A percentile compares a stretch with the other conserved stretches of the same genome.
phyloP scores from a whole-genome alignment of 1,140 invertebrate genomes.

The Brevipalpus yothersi region DNA sequence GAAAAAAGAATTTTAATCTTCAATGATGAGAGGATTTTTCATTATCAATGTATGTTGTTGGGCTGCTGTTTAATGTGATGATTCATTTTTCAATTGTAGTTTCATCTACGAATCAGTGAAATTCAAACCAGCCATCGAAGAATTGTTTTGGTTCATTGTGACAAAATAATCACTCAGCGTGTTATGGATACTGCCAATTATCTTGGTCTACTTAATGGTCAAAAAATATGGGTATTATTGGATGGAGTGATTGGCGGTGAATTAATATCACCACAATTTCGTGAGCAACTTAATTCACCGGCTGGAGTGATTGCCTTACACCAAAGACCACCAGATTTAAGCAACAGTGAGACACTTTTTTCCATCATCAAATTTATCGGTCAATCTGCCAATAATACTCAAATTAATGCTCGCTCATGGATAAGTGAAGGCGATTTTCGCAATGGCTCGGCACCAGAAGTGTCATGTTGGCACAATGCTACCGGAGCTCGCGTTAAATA shows the following conservation, averaged over 20 bases:
- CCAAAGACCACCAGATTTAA: constrained; percentile 1
- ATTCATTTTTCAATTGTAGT: not conserved
- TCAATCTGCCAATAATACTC: constrained; percentile 5
- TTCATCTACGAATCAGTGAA: constrained; percentile 8
- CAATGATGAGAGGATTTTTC: not conserved
- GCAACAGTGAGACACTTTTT: constrained; percentile 1
- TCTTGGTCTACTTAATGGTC: constrained; percentile 7
- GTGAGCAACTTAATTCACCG: constrained; percentile 2
- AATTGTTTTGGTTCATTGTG: constrained; percentile 7
- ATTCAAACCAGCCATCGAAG: constrained; percentile 9
- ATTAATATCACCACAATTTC: not conserved
- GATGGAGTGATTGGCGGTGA: constrained; percentile 6
- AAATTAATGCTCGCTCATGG: constrained; percentile 3
- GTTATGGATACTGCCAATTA: constrained; percentile 4
- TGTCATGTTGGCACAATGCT: constrained; percentile 4
- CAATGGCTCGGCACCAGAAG: constrained; percentile 1
- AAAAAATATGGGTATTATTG: constrained; percentile 11
- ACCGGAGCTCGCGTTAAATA: not conserved
- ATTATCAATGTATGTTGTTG: not conserved
- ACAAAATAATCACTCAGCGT: constrained; percentile 3
- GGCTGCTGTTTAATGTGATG: not conserved
- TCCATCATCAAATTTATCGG: constrained; percentile 8
- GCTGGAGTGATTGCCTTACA: constrained; percentile 7
- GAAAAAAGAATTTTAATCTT: not conserved
- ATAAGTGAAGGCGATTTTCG: not conserved